Conservation (phyloP, 1,140 invertebrate species). For the Pseudachorutes palmiensis region DNA sequence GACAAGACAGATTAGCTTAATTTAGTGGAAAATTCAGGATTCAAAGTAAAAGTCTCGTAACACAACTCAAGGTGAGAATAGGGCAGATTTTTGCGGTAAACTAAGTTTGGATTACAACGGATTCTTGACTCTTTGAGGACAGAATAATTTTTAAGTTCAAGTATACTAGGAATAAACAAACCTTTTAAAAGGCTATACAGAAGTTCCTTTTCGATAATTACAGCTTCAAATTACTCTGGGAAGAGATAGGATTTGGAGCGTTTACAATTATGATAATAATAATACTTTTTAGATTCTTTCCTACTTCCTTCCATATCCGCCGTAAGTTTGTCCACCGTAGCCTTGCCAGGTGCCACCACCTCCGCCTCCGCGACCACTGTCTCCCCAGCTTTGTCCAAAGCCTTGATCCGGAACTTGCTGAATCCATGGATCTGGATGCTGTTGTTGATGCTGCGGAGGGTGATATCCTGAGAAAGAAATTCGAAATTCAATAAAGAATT, state of each 20-base stretch:
- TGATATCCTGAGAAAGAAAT: background rate
- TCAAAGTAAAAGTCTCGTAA: no score
- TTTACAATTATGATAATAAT: background rate
- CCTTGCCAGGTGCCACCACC: constrained; percentile 33
- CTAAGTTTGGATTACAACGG: no score
- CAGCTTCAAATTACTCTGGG: no score
- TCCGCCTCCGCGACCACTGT: constrained; percentile 11
- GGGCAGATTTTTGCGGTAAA: no score
- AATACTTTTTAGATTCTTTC: background rate
- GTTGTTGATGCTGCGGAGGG: background rate
- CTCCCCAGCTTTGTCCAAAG: constrained; percentile 34
- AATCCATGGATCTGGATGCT: constrained; percentile 26
- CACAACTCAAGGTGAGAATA: no score
- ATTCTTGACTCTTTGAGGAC: no score
- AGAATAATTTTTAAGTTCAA: no score
- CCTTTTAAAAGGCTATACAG: no score
- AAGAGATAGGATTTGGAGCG: background rate
- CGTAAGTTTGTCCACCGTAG: constrained; percentile 30
- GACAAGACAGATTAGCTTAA: no score
- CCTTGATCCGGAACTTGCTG: constrained; percentile 38
- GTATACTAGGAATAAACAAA: no score
- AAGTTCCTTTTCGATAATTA: no score
- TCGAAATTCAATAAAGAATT: background rate
- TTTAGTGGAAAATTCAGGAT: no score
- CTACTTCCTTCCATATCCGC: constrained; percentile 14